Evolutionary conservation across 2,888 invertebrate genomes (phyloP), one percentile per base, ranked within the genome.

Genomic region (Drosophila prolongata): DNA sequence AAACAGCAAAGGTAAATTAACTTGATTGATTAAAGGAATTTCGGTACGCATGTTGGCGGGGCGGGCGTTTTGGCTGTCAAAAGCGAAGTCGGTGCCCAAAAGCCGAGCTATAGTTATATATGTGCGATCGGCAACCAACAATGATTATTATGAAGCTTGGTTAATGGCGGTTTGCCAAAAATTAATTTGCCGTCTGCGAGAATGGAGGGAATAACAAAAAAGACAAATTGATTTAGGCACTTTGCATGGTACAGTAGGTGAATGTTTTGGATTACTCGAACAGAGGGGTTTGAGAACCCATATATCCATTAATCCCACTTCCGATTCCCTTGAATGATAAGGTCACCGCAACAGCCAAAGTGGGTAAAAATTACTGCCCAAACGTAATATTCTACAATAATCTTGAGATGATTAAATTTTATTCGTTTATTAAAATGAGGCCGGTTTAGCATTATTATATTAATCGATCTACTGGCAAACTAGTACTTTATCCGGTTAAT

Each of bases 1-100:
- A 49, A 52, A 87, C 74, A 87, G 66, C 80, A 73, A 76, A 76
- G 73, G 57, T 72, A 73, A 83, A 85, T 83, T 87, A 82, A 79
- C 74, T 76, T 83, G 83, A 83, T 87, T 83, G 83, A 83, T 83
- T 87, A 62, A 82, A 76, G 65, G 65, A 57, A 70, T 75, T 58
- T 74, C 11, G 52, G 56, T 43, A 53, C 30, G 74, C 46, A 66
- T 37, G 64, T 55, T 55, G 69, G 60, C 47, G 55, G 47, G 40
- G 65, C 54, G 42, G 46, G 24, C 38, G 55, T 30, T 34, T 13
- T 6, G 52, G 14, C 60, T 60, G 64, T 59, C 60, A 52, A 59
- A 24, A 68, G 70, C 37, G 37, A 57, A 40, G 46, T 13, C 13
- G n/a, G n/a, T 16, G 19, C 16, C 19, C 16, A 11, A 37, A 30